phyloP scores from a whole-genome alignment of 2,797 vertebrate genomes.

The Chiroxiphia lanceolata region DNA sequence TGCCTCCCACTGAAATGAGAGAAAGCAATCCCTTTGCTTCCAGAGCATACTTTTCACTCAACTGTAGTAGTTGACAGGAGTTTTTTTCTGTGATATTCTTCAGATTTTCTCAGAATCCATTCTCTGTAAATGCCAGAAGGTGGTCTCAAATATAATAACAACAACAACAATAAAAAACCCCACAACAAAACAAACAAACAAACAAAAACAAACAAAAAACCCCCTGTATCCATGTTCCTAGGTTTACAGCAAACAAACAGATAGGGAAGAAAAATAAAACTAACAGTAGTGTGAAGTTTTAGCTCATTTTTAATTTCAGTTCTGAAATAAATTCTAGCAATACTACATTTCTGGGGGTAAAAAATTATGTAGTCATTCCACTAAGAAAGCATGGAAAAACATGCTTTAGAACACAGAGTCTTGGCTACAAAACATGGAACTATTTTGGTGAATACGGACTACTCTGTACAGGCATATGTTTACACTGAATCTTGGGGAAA shows the following conservation, averaged over 20 bases:
- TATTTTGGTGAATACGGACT: neutral
- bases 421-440: conserved; percentile 1
- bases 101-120: neutral
- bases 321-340: neutral
- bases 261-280: neutral
- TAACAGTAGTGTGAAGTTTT: neutral
- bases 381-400: neutral
- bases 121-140: neutral
- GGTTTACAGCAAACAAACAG: neutral
- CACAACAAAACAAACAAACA: neutral
- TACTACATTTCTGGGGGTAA: neutral
- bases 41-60: neutral
- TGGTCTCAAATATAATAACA: neutral
- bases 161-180: neutral
- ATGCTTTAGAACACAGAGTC: neutral
- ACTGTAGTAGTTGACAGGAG: neutral
- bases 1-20: neutral
- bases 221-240: neutral
- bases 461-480: neutral
- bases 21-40: neutral
- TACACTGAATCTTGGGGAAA: neutral
- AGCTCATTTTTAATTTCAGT: neutral
- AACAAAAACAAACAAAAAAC: neutral
- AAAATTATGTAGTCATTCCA: neutral
- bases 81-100: neutral